Conservation (phyloP, 2,113 vertebrate species). For the Cebidichthys violaceus region DNA sequence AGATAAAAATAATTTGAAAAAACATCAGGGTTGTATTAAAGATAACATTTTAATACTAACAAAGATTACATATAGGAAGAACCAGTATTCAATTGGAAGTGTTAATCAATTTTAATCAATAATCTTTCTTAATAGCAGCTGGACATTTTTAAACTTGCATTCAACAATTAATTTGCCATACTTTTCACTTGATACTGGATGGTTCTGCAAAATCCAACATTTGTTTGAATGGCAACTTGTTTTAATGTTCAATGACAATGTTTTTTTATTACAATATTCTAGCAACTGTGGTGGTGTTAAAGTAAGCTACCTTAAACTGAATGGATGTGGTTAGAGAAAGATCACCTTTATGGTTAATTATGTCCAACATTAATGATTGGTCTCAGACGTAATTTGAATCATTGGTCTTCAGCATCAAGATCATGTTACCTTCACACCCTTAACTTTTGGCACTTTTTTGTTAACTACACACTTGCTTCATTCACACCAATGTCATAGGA, state of each 20-base stretch:
- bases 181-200: constrained; percentile 5
- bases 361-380: no score
- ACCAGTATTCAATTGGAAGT: background rate
- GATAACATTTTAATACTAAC: no score
- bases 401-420: constrained; percentile 12
- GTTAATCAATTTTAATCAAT: constrained; percentile 8
- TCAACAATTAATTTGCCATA: background rate
- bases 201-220: background rate
- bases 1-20: no score
- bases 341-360: background rate
- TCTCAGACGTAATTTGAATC: constrained; percentile 3
- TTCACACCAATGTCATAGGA: background rate
- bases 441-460: background rate
- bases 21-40: no score
- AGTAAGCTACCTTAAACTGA: no score
- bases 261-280: background rate
- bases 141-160: background rate
- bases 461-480: no score
- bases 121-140: background rate
- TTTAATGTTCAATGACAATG: background rate
- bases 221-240: background rate
- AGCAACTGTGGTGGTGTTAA: background rate
- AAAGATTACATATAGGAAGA: background rate
- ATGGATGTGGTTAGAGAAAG: background rate
- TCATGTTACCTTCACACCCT: background rate